These are phyloP conservation scores for Merodon equestris DNA, from an alignment of 2,888 invertebrate species.

Conservation along the genomic window DNA sequence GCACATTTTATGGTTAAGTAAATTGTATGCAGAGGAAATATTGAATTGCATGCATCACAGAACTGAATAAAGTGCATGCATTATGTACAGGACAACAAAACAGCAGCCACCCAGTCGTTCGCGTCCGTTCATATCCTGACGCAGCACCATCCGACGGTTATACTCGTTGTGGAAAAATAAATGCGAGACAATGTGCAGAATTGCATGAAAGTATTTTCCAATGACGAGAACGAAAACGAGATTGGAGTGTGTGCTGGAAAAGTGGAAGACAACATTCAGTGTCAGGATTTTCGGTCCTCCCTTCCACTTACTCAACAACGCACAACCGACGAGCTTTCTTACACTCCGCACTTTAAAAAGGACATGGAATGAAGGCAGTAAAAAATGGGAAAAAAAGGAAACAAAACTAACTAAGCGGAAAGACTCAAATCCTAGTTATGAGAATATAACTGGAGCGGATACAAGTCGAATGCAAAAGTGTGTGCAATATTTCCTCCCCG, in stretches of 20 bases:
- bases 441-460: slow-evolving; percentile 67
- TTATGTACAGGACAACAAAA: slow-evolving; percentile 19
- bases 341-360: background rate
- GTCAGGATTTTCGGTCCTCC: slow-evolving; percentile 62
- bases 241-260: background rate
- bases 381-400: background rate
- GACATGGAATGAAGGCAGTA: too few relatives aligned
- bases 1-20: slow-evolving; percentile 64
- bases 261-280: slow-evolving; percentile 31
- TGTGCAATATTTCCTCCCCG: slow-evolving; percentile 67
- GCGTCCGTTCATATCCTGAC: slow-evolving; percentile 1
- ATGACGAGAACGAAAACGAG: slow-evolving; percentile 27
- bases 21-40: slow-evolving; percentile 66
- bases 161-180: slow-evolving; percentile 42
- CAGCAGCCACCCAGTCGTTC: too few relatives aligned
- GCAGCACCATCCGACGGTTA: slow-evolving; percentile 18
- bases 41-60: slow-evolving; percentile 67
- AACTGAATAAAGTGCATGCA: slow-evolving; percentile 65
- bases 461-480: slow-evolving; percentile 67
- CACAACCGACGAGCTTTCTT: slow-evolving; percentile 1
- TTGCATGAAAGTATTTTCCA: slow-evolving; percentile 66
- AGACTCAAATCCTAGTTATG: slow-evolving; percentile 64
- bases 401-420: slow-evolving; percentile 18
- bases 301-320: slow-evolving; percentile 35
- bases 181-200: slow-evolving; percentile 65